These are phyloP conservation scores for Parus major DNA, from an alignment of 2,113 vertebrate species.

Conservation along the genomic window DNA sequence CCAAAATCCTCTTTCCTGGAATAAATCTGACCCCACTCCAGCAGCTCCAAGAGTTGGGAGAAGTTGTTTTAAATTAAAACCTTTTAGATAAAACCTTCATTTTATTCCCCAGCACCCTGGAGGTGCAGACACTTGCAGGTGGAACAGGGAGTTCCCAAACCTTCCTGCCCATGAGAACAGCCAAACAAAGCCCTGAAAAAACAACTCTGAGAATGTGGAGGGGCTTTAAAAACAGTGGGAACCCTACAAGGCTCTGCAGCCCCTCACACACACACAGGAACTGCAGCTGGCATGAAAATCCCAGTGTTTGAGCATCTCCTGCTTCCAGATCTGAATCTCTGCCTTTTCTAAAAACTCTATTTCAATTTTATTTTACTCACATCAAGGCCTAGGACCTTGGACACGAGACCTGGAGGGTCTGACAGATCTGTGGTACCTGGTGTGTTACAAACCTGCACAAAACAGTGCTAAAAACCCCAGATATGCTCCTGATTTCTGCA, in stretches of 20 bases:
- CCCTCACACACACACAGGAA: background rate
- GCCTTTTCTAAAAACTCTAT: background rate
- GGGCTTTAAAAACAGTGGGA: rapidly evolving
- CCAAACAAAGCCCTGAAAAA: background rate
- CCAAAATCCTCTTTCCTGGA: background rate
- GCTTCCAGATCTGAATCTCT: background rate
- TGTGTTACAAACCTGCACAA: background rate
- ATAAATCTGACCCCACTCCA: background rate
- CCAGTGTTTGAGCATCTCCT: background rate
- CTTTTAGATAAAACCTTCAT: background rate
- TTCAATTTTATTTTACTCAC: background rate
- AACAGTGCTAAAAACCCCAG: rapidly evolving
- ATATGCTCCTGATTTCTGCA: background rate
- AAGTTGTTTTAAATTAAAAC: background rate
- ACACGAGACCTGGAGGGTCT: background rate
- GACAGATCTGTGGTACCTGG: background rate
- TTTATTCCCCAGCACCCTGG: background rate
- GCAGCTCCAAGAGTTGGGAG: background rate
- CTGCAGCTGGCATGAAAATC: background rate
- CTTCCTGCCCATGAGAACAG: background rate
- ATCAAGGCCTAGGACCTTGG: background rate
- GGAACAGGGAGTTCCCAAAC: background rate
- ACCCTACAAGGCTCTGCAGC: background rate
- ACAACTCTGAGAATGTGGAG: background rate
- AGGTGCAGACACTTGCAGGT: background rate